A percentile compares a stretch with the other conserved stretches of the same genome.
These are phyloP conservation scores for Dipus sagitta DNA, from an alignment of 2,797 vertebrate genomes.

Conservation along the genomic window DNA sequence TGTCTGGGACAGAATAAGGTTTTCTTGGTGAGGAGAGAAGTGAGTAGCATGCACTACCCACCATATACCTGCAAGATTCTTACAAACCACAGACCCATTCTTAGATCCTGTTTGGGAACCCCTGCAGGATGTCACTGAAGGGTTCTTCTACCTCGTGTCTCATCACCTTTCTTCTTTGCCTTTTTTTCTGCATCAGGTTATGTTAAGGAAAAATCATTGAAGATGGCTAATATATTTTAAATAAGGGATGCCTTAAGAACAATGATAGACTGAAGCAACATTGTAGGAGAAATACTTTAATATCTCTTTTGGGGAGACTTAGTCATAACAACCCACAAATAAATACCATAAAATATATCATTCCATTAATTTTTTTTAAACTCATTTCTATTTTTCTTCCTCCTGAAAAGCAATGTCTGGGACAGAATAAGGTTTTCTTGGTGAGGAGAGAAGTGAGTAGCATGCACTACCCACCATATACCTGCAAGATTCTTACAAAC, in stretches of 20 bases:
- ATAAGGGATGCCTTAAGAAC: conserved; percentile 9
- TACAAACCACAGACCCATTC: neutral
- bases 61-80: neutral
- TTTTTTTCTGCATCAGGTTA: conserved; percentile 8
- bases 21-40: neutral
- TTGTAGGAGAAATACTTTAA: conserved; percentile 5
- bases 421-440: neutral
- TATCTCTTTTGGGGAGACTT: conserved; percentile 14
- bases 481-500: neutral
- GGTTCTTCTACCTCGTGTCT: conserved; percentile 7
- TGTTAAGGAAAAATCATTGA: conserved; percentile 13
- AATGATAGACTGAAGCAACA: conserved; percentile 10
- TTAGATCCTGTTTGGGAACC: neutral
- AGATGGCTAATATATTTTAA: neutral
- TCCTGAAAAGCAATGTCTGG: conserved; percentile 53
- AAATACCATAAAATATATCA: neutral
- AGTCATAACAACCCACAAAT: neutral
- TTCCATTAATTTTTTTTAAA: too few relatives aligned
- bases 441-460: neutral
- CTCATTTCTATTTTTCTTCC: too few relatives aligned
- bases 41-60: neutral
- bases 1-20: neutral
- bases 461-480: neutral
- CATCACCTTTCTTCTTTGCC: conserved; percentile 23
- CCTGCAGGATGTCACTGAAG: neutral